Percentiles rank a stretch among this genome's conserved stretches.
These are phyloP conservation scores for human DNA, from an alignment of 2,113 vertebrate species.

Conservation along the genomic window GRCh38 chr3:168867501-168868000, in stretches of 20 bases:
- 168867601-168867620: constrained; percentile 51
- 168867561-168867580: constrained; percentile 45
- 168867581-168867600: constrained; percentile 64
- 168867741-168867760: constrained; percentile 52
- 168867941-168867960: background rate
- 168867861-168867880: background rate
- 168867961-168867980: background rate
- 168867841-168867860: constrained; percentile 3
- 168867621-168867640: constrained; percentile 43
- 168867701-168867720: background rate
- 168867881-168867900: background rate
- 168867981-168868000: background rate
- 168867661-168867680: constrained; percentile 35
- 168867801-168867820: background rate
- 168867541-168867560: constrained; percentile 31
- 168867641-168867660: constrained; percentile 50
- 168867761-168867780: constrained; percentile 11
- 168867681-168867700: constrained; percentile 57
- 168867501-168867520: constrained; percentile 12
- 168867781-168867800: constrained; percentile 1
- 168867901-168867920: background rate
- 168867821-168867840: background rate
- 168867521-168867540: constrained; percentile 43
- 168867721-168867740: constrained; percentile 50
- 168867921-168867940: background rate